Evolutionary conservation across 2,113 vertebrate species (phyloP).

Genomic region (Macquaria australasica): DNA sequence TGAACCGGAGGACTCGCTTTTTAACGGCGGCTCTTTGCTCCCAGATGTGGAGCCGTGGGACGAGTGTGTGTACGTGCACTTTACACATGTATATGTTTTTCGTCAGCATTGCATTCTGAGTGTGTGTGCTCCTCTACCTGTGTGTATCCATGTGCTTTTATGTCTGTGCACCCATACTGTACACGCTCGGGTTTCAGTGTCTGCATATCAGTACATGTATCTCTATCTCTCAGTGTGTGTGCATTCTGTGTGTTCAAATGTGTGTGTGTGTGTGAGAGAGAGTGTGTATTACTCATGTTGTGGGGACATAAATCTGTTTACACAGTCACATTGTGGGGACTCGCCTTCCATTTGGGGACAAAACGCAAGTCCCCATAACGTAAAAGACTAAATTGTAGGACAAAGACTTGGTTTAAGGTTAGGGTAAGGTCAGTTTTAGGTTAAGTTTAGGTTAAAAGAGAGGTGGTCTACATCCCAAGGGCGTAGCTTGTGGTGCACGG

Average conservation of each 20-base stretch:
- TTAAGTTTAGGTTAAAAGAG: no score
- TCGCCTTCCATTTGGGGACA: no score
- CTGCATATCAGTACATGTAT: constrained; percentile 14
- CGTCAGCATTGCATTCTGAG: constrained; percentile 16
- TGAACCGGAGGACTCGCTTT: constrained; percentile 47
- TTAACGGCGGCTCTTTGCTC: constrained; percentile 54
- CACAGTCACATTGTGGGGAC: no score
- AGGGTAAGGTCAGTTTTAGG: no score
- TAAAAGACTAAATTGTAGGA: no score
- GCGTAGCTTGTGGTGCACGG: no score
- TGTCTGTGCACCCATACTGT: neutral
- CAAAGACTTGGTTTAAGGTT: no score
- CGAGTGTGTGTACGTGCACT: constrained; percentile 35
- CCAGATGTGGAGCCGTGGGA: constrained; percentile 43
- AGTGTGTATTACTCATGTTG: no score
- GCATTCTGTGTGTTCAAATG: constrained; percentile 8
- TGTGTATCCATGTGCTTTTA: constrained; percentile 12
- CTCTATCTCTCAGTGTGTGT: neutral
- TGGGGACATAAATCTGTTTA: no score
- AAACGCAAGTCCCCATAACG: no score
- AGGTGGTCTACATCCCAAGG: no score
- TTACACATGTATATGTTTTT: constrained; percentile 33
- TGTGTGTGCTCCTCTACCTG: neutral
- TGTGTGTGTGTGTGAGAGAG: neutral
- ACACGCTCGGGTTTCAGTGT: neutral